Evolutionary conservation across 2,797 vertebrate genomes (phyloP).

Genomic region (Syngnathus acus): DNA sequence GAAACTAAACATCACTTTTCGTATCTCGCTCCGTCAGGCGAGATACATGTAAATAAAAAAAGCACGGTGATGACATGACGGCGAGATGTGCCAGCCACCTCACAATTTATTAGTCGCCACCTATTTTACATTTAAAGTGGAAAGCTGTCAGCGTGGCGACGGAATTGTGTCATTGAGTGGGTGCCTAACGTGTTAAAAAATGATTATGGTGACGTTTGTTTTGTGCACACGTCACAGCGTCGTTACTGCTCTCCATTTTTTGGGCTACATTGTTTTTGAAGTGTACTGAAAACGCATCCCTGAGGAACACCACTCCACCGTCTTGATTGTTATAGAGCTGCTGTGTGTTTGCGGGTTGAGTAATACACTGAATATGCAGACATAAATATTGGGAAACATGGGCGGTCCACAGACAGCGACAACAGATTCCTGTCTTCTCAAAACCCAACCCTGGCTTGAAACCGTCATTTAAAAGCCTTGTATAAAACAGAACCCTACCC

Average conservation of each 20-base stretch:
- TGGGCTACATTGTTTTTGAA: too few species aligned
- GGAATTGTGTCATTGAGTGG: not conserved
- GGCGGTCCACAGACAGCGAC: too few species aligned
- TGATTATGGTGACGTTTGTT: not conserved
- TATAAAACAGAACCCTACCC: too few species aligned
- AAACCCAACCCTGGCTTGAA: not conserved
- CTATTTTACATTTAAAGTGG: conserved; percentile 5
- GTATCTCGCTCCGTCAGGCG: not conserved
- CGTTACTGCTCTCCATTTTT: too few species aligned
- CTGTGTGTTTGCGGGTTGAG: too few species aligned
- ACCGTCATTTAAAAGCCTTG: not conserved
- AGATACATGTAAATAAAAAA: not conserved
- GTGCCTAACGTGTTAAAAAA: not conserved
- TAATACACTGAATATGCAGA: too few species aligned
- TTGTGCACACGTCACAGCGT: not conserved
- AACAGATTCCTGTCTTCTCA: too few species aligned
- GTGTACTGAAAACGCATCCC: too few species aligned
- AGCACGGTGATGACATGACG: not conserved
- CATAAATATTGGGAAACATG: too few species aligned
- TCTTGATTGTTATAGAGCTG: too few species aligned
- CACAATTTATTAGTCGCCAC: not conserved
- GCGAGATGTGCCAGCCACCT: not conserved
- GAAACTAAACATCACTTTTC: not conserved
- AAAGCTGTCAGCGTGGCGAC: not conserved
- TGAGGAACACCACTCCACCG: too few species aligned